Conservation (phyloP, 2,113 vertebrate genomes). For the Megaceryle maxima region DNA sequence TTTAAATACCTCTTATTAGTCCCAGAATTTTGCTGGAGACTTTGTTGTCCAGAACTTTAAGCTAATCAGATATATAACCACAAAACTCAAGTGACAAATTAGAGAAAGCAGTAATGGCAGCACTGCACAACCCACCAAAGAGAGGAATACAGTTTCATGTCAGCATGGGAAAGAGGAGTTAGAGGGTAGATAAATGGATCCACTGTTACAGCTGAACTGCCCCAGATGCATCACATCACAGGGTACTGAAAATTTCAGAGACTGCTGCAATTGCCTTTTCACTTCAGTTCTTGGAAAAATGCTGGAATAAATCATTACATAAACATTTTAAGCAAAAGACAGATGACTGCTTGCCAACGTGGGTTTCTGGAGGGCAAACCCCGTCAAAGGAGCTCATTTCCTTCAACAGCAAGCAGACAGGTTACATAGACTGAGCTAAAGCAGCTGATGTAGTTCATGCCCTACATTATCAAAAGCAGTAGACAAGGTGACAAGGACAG, state of each 20-base stretch:
- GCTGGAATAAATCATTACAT: neutral
- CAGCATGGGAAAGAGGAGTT: neutral
- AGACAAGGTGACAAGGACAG: neutral
- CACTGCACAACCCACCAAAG: neutral
- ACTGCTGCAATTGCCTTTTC: neutral
- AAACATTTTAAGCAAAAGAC: neutral
- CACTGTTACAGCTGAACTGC: neutral
- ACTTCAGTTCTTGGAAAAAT: slow-evolving; percentile 34
- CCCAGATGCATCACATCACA: neutral
- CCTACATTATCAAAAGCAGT: neutral
- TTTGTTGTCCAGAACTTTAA: neutral
- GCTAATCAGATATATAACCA: neutral
- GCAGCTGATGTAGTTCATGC: neutral
- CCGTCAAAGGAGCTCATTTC: neutral
- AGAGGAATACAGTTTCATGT: neutral
- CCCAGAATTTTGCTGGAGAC: neutral
- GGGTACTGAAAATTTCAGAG: neutral
- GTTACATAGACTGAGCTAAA: accelerated
- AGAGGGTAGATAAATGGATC: neutral
- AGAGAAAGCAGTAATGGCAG: neutral
- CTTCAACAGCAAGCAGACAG: neutral
- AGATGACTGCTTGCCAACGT: neutral
- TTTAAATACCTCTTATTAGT: neutral
- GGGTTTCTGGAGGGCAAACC: neutral
- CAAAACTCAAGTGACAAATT: neutral